Evolutionary conservation across 2,113 vertebrate genomes (phyloP).

Genomic region (Corvus cornix): DNA sequence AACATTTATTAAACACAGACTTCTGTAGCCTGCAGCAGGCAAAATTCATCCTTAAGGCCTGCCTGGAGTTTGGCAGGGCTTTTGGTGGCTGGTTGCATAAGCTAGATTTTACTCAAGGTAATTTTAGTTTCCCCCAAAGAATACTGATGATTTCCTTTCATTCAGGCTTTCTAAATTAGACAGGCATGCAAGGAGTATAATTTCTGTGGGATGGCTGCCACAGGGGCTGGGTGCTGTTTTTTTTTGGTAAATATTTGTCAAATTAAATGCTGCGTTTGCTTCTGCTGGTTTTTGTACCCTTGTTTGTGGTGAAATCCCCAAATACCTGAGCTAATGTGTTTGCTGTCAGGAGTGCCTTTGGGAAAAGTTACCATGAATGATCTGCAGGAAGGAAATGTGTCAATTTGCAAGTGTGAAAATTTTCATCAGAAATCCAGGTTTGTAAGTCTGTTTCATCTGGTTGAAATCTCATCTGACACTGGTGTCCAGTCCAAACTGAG

Average conservation of each 20-base stretch:
- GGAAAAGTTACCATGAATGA: background rate
- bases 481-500: background rate
- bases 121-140: background rate
- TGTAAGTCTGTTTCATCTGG: background rate
- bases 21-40: background rate
- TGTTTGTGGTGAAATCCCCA: background rate
- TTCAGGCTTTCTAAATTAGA: background rate
- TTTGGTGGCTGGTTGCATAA: background rate
- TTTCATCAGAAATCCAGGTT: background rate
- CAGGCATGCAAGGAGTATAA: background rate
- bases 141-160: background rate
- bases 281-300: background rate
- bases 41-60: background rate
- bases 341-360: background rate
- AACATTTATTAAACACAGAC: background rate
- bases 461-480: background rate
- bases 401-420: background rate
- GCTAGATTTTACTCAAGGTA: background rate
- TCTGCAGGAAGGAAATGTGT: background rate
- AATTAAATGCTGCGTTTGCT: background rate
- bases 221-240: background rate
- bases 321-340: background rate
- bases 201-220: background rate
- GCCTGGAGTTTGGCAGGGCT: background rate
- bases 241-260: conserved; percentile 15